These are phyloP conservation scores for Sphaerophoria taeniata DNA, from an alignment of 2,888 invertebrate genomes.

Conservation along the genomic window DNA sequence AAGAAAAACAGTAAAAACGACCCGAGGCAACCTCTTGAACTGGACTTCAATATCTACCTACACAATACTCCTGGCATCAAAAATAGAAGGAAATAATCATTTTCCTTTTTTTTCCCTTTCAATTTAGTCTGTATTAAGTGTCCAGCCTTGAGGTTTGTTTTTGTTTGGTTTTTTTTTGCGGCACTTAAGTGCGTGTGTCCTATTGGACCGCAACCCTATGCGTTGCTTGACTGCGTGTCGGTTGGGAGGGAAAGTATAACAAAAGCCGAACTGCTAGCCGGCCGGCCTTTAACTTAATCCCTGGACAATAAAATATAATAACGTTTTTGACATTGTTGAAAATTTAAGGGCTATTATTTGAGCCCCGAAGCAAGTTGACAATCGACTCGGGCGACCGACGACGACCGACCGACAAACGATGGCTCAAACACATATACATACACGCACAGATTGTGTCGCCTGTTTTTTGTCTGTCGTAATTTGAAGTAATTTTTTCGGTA, in stretches of 20 bases:
- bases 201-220: neutral
- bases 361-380: slow-evolving; percentile 18
- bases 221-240: neutral
- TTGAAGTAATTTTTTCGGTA: slow-evolving; percentile 35
- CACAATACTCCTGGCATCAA: no score
- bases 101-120: slow-evolving; percentile 61
- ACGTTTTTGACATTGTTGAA: slow-evolving; percentile 67
- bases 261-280: neutral
- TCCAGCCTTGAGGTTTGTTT: slow-evolving; percentile 42
- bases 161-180: neutral
- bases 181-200: no score
- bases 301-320: slow-evolving; percentile 72
- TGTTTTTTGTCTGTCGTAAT: slow-evolving; percentile 7
- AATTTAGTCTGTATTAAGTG: slow-evolving; percentile 49
- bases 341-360: slow-evolving; percentile 38
- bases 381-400: neutral
- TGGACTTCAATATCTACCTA: slow-evolving; percentile 48
- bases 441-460: neutral
- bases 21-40: slow-evolving; percentile 42
- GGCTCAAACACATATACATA: slow-evolving; percentile 21
- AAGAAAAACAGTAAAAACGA: slow-evolving; percentile 30
- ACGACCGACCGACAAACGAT: neutral
- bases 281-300: slow-evolving; percentile 64
- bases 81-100: slow-evolving; percentile 56
- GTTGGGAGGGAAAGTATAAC: neutral